Conservation (phyloP, 2,888 invertebrate genomes). For the Leptinotarsa juncta region DNA sequence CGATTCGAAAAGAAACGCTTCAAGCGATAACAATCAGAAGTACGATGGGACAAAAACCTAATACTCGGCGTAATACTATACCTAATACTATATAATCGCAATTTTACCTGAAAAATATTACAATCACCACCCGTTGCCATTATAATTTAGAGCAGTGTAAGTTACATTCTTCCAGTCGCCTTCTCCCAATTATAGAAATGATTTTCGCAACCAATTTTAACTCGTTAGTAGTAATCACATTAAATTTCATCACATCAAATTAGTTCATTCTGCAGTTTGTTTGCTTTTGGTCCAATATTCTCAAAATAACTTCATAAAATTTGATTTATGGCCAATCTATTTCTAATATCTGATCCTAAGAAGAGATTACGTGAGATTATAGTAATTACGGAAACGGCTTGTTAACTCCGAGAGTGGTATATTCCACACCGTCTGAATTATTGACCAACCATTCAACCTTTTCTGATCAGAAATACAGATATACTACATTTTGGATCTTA, state of each 20-base stretch:
- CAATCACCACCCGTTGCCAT: not conserved
- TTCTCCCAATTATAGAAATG: slow-evolving; percentile 2
- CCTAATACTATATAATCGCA: not conserved
- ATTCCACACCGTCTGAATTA: slow-evolving; percentile 42
- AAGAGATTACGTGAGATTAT: slow-evolving; percentile 40
- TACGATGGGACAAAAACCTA: not conserved
- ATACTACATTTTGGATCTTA: slow-evolving; percentile 45
- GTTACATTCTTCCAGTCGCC: slow-evolving; percentile 1
- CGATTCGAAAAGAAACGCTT: not conserved
- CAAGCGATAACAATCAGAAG: not conserved
- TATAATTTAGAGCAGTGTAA: not conserved
- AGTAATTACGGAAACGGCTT: slow-evolving; percentile 36
- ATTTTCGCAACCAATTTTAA: slow-evolving; percentile 21
- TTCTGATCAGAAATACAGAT: slow-evolving; percentile 41
- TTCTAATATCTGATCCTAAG: slow-evolving; percentile 41
- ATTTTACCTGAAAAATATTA: not conserved
- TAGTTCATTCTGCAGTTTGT: slow-evolving; percentile 31
- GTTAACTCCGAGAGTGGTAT: slow-evolving; percentile 41
- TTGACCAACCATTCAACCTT: slow-evolving; percentile 40
- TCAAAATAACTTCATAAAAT: slow-evolving; percentile 41
- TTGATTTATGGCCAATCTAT: slow-evolving; percentile 44
- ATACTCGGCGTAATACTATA: not conserved
- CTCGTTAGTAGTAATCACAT: slow-evolving; percentile 30
- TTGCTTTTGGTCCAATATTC: slow-evolving; percentile 34
- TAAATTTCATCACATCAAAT: slow-evolving; percentile 39